A percentile compares a stretch with the other conserved stretches of the same genome.
Evolutionary conservation across 2,797 vertebrate genomes (phyloP).

Genomic region (Tenualosa thibaudeaui): DNA sequence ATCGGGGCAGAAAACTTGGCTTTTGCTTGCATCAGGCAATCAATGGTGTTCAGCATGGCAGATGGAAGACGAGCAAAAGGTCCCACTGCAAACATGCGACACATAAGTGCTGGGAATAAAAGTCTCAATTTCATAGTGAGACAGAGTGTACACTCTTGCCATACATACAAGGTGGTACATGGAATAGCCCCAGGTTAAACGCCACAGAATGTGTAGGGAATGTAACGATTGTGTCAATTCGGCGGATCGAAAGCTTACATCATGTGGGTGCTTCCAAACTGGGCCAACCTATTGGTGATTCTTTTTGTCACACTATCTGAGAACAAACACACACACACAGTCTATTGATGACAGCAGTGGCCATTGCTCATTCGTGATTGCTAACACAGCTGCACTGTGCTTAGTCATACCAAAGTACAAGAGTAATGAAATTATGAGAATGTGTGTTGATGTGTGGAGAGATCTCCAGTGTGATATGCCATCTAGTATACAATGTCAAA

Average conservation of each 20-base stretch:
- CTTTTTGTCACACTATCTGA: neutral
- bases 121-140: slow-evolving; percentile 70
- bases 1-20: slow-evolving; percentile 62
- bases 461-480: too few species aligned
- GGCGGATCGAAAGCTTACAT: slow-evolving; percentile 64
- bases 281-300: neutral
- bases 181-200: slow-evolving; percentile 60
- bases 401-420: too few species aligned
- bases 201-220: slow-evolving; percentile 66
- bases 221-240: slow-evolving; percentile 71
- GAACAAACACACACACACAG: neutral
- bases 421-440: too few species aligned
- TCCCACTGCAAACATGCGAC: slow-evolving; percentile 49
- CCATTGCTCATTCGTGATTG: too few species aligned
- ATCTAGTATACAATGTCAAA: too few species aligned
- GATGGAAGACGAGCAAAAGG: slow-evolving; percentile 50
- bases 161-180: slow-evolving; percentile 73
- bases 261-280: slow-evolving; percentile 41
- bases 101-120: slow-evolving; percentile 38
- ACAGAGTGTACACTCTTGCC: slow-evolving; percentile 63
- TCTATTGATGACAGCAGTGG: neutral
- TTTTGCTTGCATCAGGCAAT: slow-evolving; percentile 70
- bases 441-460: too few species aligned
- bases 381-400: too few species aligned
- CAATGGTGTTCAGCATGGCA: slow-evolving; percentile 65